Evolutionary conservation across 2,888 invertebrate genomes (phyloP).

Genomic region (Pantelozetes paolii): DNA sequence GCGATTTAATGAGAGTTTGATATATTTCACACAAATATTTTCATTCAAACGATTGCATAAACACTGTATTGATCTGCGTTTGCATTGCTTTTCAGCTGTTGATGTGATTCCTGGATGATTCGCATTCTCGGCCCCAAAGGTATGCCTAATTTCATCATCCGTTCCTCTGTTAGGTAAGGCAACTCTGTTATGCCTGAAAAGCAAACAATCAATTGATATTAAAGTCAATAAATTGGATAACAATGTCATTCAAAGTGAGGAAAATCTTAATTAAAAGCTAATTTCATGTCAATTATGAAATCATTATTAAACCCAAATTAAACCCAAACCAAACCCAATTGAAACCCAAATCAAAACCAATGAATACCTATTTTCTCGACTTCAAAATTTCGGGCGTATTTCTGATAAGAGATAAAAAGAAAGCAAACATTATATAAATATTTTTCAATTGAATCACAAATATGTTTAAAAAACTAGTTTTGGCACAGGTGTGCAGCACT

Average conservation of each 20-base stretch:
- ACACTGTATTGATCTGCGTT: conserved; percentile 32
- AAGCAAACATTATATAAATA: conserved; percentile 21
- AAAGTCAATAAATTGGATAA: not conserved
- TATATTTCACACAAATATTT: not conserved
- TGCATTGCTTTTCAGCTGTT: not conserved
- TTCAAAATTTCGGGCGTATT: conserved; percentile 77
- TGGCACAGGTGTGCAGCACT: not conserved
- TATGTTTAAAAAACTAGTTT: not conserved
- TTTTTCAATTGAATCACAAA: not conserved
- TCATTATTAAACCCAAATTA: too few relatives aligned
- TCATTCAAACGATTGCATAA: conserved; percentile 37
- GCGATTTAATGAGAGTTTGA: too few relatives aligned
- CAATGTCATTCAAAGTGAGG: too few relatives aligned
- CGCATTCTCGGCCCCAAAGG: conserved; percentile 81
- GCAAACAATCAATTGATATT: not conserved
- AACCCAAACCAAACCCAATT: not conserved
- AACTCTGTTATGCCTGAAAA: conserved; percentile 78
- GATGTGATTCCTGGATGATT: conserved; percentile 73
- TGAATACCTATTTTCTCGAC: conserved; percentile 61
- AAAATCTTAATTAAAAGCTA: too few relatives aligned
- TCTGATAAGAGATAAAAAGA: conserved; percentile 59
- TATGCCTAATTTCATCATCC: conserved; percentile 79
- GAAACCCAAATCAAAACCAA: not conserved
- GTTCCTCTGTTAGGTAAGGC: conserved; percentile 82
- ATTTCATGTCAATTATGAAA: too few relatives aligned